phyloP scores from a whole-genome alignment of 2,888 invertebrate genomes.

The Gibbula magus region DNA sequence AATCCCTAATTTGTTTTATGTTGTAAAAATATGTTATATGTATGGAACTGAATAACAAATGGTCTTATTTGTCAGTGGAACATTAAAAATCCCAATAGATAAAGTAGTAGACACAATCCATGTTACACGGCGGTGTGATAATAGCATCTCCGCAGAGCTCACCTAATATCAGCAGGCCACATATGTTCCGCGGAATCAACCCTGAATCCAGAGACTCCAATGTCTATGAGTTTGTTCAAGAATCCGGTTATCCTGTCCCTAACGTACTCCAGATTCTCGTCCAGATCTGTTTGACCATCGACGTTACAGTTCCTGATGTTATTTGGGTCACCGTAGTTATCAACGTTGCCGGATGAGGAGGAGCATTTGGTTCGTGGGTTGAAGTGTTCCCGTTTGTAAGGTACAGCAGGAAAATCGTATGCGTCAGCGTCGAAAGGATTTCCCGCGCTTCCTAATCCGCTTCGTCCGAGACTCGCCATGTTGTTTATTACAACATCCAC shows the following conservation, averaged over 20 bases:
- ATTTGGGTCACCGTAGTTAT: slow-evolving; percentile 62
- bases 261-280: slow-evolving; percentile 79
- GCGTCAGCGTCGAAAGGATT: slow-evolving; percentile 65
- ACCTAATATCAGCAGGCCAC: slow-evolving; percentile 67
- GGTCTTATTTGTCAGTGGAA: too few relatives aligned
- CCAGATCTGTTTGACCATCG: slow-evolving; percentile 85
- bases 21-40: too few relatives aligned
- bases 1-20: too few relatives aligned
- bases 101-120: too few relatives aligned
- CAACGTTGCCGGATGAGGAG: slow-evolving; percentile 66
- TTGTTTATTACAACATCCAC: slow-evolving; percentile 89
- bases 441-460: slow-evolving; percentile 81
- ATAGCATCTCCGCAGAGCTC: background rate
- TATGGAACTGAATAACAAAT: too few relatives aligned
- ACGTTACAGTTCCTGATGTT: slow-evolving; percentile 84
- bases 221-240: slow-evolving; percentile 61
- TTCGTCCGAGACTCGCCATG: slow-evolving; percentile 81
- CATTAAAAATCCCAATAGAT: too few relatives aligned
- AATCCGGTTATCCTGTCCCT: slow-evolving; percentile 61
- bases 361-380: slow-evolving; percentile 76
- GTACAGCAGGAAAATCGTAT: slow-evolving; percentile 74
- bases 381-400: slow-evolving; percentile 81
- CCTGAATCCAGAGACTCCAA: slow-evolving; percentile 70
- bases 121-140: too few relatives aligned
- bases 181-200: slow-evolving; percentile 71